These are phyloP conservation scores for Punctoribates punctum DNA, from an alignment of 2,888 invertebrate species.

Conservation along the genomic window DNA sequence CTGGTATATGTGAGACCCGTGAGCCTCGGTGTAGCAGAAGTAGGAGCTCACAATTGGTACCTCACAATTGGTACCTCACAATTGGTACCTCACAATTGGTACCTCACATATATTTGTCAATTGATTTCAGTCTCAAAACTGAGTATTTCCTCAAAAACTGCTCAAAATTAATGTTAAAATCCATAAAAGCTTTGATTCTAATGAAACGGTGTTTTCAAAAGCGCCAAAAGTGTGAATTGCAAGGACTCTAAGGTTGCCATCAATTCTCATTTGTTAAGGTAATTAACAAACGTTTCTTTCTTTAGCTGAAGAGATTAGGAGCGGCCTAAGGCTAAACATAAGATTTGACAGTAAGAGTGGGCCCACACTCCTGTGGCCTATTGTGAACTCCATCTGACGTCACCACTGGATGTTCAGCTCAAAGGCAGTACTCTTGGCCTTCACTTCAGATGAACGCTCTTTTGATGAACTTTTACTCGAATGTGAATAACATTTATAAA, in stretches of 20 bases:
- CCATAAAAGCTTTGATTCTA: no score
- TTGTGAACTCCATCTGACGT: neutral
- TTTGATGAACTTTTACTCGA: neutral
- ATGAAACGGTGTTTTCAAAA: no score
- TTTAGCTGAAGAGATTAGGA: neutral
- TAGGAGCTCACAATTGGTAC: no score
- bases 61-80: no score
- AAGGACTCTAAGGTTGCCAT: neutral
- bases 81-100: no score
- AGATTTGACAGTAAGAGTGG: neutral
- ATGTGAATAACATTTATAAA: neutral
- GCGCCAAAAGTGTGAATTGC: neutral
- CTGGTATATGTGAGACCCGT: no score
- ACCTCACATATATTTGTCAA: no score
- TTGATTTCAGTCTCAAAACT: no score
- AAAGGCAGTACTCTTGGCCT: neutral
- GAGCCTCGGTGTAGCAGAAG: no score
- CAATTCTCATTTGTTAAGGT: slow-evolving; percentile 22
- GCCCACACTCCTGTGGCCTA: neutral
- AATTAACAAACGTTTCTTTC: slow-evolving; percentile 1
- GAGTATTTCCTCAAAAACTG: no score
- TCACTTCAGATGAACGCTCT: neutral
- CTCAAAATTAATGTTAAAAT: no score
- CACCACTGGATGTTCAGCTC: neutral
- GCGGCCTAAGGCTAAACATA: neutral